phyloP scores from a whole-genome alignment of 2,888 invertebrate genomes.

The Petrolisthes manimaculis region DNA sequence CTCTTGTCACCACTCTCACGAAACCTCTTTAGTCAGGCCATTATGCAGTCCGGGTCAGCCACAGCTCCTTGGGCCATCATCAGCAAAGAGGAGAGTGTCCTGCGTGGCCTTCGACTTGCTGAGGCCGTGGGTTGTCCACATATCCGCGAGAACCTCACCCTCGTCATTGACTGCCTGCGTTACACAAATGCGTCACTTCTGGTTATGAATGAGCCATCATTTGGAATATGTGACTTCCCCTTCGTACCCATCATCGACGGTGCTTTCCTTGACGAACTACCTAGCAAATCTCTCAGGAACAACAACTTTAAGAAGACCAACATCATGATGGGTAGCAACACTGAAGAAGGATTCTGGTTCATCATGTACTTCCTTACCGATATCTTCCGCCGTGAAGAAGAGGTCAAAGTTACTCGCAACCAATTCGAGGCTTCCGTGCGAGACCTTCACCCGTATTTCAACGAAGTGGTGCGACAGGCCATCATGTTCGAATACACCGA shows the following conservation, averaged over 20 bases:
- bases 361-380: conserved; percentile 92
- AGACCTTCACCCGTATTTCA: conserved; percentile 86
- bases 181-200: conserved; percentile 80
- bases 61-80: conserved; percentile 95
- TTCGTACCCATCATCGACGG: conserved; percentile 96
- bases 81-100: conserved; percentile 78
- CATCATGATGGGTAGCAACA: conserved; percentile 90
- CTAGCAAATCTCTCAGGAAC: conserved; percentile 78
- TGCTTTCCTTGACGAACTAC: conserved; percentile 87
- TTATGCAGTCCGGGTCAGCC: conserved; percentile 92
- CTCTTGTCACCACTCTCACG: conserved; percentile 83
- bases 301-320: conserved; percentile 93
- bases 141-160: conserved; percentile 77
- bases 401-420: conserved; percentile 83
- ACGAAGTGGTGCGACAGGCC: conserved; percentile 81
- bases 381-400: conserved; percentile 85
- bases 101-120: conserved; percentile 81
- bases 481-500: conserved; percentile 94
- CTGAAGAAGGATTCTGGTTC: conserved; percentile 94
- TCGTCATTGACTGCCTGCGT: conserved; percentile 83
- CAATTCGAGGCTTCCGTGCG: conserved; percentile 84
- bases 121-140: conserved; percentile 87
- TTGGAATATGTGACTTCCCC: conserved; percentile 90
- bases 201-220: conserved; percentile 76
- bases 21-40: conserved; percentile 84